Evolutionary conservation across 1,140 invertebrate species (phyloP).

Genomic region (Antheraea mylitta): DNA sequence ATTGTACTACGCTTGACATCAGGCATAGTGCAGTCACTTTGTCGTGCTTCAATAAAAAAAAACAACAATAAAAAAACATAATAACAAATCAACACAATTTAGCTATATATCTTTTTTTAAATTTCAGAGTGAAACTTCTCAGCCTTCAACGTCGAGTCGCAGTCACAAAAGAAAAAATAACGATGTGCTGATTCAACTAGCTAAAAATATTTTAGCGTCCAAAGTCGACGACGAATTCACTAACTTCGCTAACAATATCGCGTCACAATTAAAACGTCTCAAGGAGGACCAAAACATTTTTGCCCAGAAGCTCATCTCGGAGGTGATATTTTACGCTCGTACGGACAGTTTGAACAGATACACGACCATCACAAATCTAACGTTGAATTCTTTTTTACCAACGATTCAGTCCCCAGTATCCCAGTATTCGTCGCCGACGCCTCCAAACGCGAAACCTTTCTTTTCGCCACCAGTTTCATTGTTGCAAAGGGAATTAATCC

Average conservation of each 20-base stretch:
- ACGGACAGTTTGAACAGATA: constrained; percentile 1
- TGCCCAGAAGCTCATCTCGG: background rate
- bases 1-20: no score
- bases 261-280: background rate
- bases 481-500: background rate
- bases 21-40: no score
- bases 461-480: background rate
- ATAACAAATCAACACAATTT: no score
- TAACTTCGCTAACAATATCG: background rate
- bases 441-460: background rate
- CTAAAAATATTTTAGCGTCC: background rate
- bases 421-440: background rate
- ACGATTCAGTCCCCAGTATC: background rate
- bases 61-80: no score
- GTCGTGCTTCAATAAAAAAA: no score
- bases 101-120: no score
- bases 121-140: background rate
- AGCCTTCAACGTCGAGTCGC: background rate
- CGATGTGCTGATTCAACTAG: background rate
- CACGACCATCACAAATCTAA: background rate
- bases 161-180: background rate
- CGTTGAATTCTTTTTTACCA: background rate
- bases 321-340: background rate
- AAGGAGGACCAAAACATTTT: background rate
- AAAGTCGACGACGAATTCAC: constrained; percentile 2